A percentile compares a stretch with the other conserved stretches of the same genome.
Evolutionary conservation across 1,140 invertebrate species (phyloP).

Genomic region (Aporrectodea caliginosa): DNA sequence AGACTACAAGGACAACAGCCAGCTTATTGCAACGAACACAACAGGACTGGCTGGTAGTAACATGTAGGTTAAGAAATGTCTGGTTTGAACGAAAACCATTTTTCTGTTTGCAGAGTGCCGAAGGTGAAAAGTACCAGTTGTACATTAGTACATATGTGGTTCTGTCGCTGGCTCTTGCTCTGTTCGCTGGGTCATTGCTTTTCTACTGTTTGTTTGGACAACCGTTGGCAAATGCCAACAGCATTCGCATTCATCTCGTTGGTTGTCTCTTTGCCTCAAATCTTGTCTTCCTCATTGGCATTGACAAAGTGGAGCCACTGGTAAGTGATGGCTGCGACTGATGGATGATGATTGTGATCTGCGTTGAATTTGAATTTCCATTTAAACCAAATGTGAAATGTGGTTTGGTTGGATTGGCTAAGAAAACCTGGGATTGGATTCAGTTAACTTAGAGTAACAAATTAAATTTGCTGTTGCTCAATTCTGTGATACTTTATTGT

Average conservation of each 20-base stretch:
- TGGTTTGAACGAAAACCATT: too few relatives aligned
- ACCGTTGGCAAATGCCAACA: constrained; percentile 82
- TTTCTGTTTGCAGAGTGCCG: not conserved
- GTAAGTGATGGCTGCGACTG: constrained; percentile 15
- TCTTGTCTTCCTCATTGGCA: constrained; percentile 65
- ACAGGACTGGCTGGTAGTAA: too few relatives aligned
- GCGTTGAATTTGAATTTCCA: too few relatives aligned
- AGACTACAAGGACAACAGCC: too few relatives aligned
- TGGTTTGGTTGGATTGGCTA: too few relatives aligned
- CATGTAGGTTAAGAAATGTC: too few relatives aligned
- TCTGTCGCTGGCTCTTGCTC: constrained; percentile 68
- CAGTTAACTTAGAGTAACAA: too few relatives aligned
- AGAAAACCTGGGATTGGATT: too few relatives aligned
- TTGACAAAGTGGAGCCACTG: constrained; percentile 15
- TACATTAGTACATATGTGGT: constrained; percentile 65
- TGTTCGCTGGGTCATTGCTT: constrained; percentile 64
- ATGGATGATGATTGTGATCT: not conserved
- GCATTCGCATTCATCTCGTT: constrained; percentile 87
- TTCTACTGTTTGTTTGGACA: constrained; percentile 74
- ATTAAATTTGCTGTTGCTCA: too few relatives aligned
- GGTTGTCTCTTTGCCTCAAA: constrained; percentile 81
- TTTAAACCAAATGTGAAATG: too few relatives aligned
- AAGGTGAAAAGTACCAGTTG: not conserved
- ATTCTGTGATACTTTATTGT: too few relatives aligned
- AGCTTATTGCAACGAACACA: too few relatives aligned